Evolutionary conservation across 2,113 vertebrate species (phyloP).

Genomic region (Bubo blakistoni): DNA sequence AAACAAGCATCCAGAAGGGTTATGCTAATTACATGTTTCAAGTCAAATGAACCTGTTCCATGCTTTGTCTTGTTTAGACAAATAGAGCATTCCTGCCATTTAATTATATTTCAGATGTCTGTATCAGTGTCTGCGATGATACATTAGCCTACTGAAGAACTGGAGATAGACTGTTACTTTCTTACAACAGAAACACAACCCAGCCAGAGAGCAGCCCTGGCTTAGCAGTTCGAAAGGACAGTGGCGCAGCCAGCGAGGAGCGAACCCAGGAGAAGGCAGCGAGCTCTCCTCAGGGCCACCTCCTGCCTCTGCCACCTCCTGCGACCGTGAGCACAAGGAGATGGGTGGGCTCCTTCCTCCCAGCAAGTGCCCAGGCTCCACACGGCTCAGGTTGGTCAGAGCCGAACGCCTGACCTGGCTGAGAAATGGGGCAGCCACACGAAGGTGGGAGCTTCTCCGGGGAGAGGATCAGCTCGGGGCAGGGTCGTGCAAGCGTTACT

Average conservation of each 20-base stretch:
- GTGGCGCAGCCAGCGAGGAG: fast-evolving
- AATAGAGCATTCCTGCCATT: slow-evolving; percentile 36
- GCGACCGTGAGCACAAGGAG: background rate
- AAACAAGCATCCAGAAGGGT: slow-evolving; percentile 67
- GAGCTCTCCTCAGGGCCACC: background rate
- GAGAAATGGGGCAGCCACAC: fast-evolving
- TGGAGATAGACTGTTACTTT: background rate
- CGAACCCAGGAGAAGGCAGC: no score
- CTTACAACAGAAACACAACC: background rate
- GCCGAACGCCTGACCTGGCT: background rate
- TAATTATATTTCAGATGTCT: slow-evolving; percentile 48
- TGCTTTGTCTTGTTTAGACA: slow-evolving; percentile 59
- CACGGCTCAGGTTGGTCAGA: background rate
- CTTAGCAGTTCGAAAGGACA: fast-evolving
- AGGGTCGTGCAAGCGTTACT: fast-evolving
- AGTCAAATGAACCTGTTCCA: slow-evolving; percentile 49
- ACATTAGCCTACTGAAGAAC: background rate
- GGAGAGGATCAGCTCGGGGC: background rate
- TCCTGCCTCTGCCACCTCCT: no score
- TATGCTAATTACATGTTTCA: slow-evolving; percentile 63
- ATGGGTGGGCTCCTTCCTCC: background rate
- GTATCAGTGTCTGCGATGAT: slow-evolving; percentile 21
- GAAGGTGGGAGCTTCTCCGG: background rate
- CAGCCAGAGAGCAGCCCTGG: background rate
- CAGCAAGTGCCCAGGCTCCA: fast-evolving